Evolutionary conservation across 2,888 invertebrate genomes (phyloP).

Genomic region (Drosophila buzzatii): DNA sequence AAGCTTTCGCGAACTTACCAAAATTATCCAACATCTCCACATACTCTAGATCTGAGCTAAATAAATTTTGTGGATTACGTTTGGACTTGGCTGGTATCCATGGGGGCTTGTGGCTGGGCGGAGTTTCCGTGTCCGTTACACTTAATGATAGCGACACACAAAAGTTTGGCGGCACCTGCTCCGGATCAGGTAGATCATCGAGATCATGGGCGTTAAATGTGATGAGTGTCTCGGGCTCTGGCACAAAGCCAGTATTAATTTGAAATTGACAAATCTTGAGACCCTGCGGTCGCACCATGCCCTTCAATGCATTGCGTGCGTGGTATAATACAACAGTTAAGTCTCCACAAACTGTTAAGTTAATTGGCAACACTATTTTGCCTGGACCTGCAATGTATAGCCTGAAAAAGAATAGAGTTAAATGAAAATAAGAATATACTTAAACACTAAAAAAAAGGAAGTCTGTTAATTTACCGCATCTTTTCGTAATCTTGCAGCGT

Average conservation of each 20-base stretch:
- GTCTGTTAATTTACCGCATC: conserved; percentile 87
- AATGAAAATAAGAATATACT: neutral
- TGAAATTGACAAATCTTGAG: conserved; percentile 95
- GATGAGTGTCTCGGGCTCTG: conserved; percentile 90
- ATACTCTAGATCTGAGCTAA: conserved; percentile 92
- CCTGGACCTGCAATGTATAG: conserved; percentile 82
- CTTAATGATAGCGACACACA: conserved; percentile 89
- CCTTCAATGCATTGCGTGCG: conserved; percentile 93
- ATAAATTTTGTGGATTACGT: conserved; percentile 87
- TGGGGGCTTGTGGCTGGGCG: conserved; percentile 89
- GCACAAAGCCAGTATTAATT: conserved; percentile 95
- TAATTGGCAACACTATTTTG: conserved; percentile 89
- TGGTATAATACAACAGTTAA: conserved; percentile 93
- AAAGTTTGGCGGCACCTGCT: conserved; percentile 90
- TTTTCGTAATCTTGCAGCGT: conserved; percentile 96
- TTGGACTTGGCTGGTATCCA: conserved; percentile 90
- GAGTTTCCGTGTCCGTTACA: conserved; percentile 90
- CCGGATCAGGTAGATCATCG: conserved; percentile 91
- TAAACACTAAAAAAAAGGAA: neutral
- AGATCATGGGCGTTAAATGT: conserved; percentile 91
- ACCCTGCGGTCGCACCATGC: conserved; percentile 91
- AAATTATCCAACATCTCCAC: conserved; percentile 94
- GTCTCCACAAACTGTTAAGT: conserved; percentile 93
- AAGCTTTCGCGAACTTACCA: conserved; percentile 85
- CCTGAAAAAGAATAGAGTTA: conserved; percentile 48